Conservation (phyloP, 2,113 vertebrate species). For the Micromys minutus region DNA sequence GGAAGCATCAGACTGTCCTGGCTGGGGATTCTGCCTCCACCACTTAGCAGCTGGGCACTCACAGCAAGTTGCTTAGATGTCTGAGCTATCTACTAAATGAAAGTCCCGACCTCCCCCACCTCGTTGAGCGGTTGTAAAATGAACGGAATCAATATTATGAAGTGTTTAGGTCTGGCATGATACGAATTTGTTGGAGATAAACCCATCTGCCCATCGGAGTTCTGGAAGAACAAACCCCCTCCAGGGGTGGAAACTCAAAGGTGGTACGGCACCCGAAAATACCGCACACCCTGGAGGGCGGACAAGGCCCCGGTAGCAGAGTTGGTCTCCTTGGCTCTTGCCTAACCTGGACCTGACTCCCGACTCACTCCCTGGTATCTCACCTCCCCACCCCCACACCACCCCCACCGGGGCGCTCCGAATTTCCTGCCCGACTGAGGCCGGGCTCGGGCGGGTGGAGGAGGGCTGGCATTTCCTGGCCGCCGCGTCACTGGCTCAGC, state of each 20-base stretch:
- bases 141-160: background rate
- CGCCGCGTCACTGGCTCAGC: slow-evolving; percentile 41
- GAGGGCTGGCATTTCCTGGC: slow-evolving; percentile 79
- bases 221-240: background rate
- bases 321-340: background rate
- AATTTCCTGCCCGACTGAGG: slow-evolving; percentile 69
- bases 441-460: slow-evolving; percentile 28
- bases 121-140: background rate
- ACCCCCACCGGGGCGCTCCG: slow-evolving; percentile 21
- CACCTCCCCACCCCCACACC: background rate
- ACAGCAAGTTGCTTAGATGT: background rate
- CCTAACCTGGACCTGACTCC: background rate
- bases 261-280: background rate
- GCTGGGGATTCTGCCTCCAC: background rate
- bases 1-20: background rate
- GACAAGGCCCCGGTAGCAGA: background rate
- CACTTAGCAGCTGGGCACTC: background rate
- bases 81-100: slow-evolving; percentile 5
- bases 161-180: background rate
- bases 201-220: background rate
- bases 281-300: background rate
- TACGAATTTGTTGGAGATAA: background rate
- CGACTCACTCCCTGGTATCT: background rate
- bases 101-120: background rate
- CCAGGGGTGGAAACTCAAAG: background rate